Base-by-base conservation (phyloP, 2,797 vertebrate species). In the Notolabrus celidotus region DNA sequence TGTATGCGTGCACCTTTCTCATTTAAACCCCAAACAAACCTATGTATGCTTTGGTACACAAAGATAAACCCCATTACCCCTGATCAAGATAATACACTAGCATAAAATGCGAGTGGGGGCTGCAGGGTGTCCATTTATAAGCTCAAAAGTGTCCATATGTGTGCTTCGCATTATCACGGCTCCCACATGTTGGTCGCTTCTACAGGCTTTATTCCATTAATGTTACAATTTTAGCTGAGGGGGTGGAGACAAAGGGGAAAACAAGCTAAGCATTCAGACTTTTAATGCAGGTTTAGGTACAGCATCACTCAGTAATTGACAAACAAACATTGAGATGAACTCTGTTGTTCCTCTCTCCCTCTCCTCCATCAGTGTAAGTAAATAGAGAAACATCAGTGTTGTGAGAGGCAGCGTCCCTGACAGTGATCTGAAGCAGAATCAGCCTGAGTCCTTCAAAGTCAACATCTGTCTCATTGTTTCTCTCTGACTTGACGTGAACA, bases 401-500 rank as follows among this genome's bases (percentile, higher is more conserved):
- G 42, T 67, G 20, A 47, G n/a, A 20, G 2, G n/a, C 38, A 15
- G 36, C 1, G 8, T 70, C 34, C 49, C 33, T 51, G 36, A 55
- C 54, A 41, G 25, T 60, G 49, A 33, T 62, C 57, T 42, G 29
- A 20, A 11, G 59, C 16, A 5, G 5, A 23, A 8, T 67, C 33
- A 22, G 23, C 49, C n/a, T 55, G 19, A 6, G 17, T 54, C 36
- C 59, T 33, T 70, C 47, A 55, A 34, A 46, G 15, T 74, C 33
- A 62, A 22, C 68, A 20, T 62, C 31, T 55, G 9, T 63, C 19
- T 80, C 34, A 51, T 50, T 79, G 65, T 56, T 64, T 62, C 55
- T 67, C 51, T 73, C 57, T 90, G 81, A 76, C 60, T 74, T 56
- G 31, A 71, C 60, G 57, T 82, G 88, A 91, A 89, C 63, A 45